Evolutionary conservation across 2,888 invertebrate genomes (phyloP), one percentile per base, ranked within the genome.

Genomic region (Chirona hameri): DNA sequence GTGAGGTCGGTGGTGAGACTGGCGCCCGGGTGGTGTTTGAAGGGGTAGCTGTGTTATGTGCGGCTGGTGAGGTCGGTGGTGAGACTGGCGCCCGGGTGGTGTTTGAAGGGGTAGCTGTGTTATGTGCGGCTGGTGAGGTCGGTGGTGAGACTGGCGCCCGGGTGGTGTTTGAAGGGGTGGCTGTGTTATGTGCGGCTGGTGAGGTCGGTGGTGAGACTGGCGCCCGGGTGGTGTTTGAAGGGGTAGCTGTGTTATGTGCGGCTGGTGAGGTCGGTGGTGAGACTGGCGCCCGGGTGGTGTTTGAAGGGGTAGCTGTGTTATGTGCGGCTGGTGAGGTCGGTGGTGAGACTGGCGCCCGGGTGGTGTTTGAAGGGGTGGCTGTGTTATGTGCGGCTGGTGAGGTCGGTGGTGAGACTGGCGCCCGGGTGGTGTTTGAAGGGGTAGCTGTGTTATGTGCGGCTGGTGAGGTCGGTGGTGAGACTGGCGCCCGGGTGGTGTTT

Each of bases 71-170:
- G 89, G 92, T 91, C 86, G 82, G 84, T 80, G 18, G 18, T 81
- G 57, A 39, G 24, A 18, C 39, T 39, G 39, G 39, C 39, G 39
- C 39, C 39, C 39, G 39, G 4, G 4, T 39, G 39, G 39, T 39
- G 39, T 39, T 39, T 39, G 39, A 39, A 39, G 39, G 39, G 39
- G 39, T 39, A 5, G 39, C 39, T 39, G 39, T 39, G 39, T 39
- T 39, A n/a, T n/a, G n/a, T n/a, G n/a, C n/a, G n/a, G n/a, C 89
- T 91, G 84, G 90, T 92, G 92, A 92, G 89, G 92, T 91, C 86
- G 82, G 84, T 80, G 18, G 18, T 81, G 57, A 39, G 24, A 18
- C 39, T 39, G 39, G 39, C 39, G 39, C 39, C 39, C 39, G 39
- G 4, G 4, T 39, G 39, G 39, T 39, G 39, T 39, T 39, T 39